A percentile compares a stretch with the other conserved stretches of the same genome.
These are phyloP conservation scores for Podarcis muralis DNA, from an alignment of 2,113 vertebrate species.

Conservation along the genomic window DNA sequence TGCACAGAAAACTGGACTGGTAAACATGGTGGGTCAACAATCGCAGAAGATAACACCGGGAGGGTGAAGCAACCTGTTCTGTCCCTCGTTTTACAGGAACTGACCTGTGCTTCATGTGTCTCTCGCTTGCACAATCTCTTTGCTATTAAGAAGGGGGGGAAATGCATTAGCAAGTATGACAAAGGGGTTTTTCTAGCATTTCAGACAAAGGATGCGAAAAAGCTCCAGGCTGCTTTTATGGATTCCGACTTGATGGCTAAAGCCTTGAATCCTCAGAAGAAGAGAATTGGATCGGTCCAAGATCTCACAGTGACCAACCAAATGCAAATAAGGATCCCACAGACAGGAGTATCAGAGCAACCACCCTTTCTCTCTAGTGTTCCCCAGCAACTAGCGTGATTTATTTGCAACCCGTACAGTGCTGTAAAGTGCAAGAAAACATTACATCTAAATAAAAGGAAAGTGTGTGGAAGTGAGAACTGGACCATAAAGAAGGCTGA, in stretches of 20 bases:
- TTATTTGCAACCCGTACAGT: accelerated
- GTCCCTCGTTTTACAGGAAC: slow-evolving; percentile 43
- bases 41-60: background rate
- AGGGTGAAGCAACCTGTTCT: slow-evolving; percentile 19
- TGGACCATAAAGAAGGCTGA: no score
- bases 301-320: no score
- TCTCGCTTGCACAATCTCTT: slow-evolving; percentile 14
- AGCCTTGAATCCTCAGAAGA: no score
- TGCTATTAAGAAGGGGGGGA: background rate
- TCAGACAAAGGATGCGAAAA: background rate
- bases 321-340: no score
- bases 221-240: background rate
- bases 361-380: accelerated
- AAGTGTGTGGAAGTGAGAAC: no score
- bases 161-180: background rate
- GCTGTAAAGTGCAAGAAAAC: no score
- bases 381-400: no score
- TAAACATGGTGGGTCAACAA: slow-evolving; percentile 52
- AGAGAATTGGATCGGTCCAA: background rate
- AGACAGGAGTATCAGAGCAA: no score
- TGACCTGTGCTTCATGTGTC: background rate
- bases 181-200: background rate
- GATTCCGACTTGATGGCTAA: no score
- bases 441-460: no score
- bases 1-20: background rate